Evolutionary conservation across 2,113 vertebrate species (phyloP), one percentile per base, ranked within the genome.

Genomic region (Heliornis fulica): DNA sequence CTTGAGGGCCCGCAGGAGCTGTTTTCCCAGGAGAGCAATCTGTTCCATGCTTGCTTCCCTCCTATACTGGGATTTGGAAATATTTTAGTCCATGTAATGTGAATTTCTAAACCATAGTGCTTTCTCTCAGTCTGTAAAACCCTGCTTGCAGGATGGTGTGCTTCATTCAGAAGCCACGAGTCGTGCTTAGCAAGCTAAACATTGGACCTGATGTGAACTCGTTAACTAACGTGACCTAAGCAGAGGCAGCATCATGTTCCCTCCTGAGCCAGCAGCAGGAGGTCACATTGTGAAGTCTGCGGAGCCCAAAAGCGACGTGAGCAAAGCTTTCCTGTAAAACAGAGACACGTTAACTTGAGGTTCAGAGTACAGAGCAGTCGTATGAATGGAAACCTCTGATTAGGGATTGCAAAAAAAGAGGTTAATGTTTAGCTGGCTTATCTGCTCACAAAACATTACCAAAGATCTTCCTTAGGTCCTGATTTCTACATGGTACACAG

Each of bases 361-460:
- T 96, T 91, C 97, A 98, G 93, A 96, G 97, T 97, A 91, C 97
- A 96, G n/a, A 83, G 79, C 32, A 89, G 64, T 41, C 9, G 1
- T 77, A 91, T 97, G 97, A 97, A 97, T 95, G 94, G 97, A 97
- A 96, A 93, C 19, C 87, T 91, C 91, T 94, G 97, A 97, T 94
- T 96, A 97, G 50, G 32, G 50, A 95, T 96, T 96, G 87, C 91
- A 95, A 83, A 89, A 87, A 87, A 66, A 17, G 43, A 41, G 31
- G 93, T 97, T 98, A 97, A 98, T 96, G 29, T 97, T 97, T 97
- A 97, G 59, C 90, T 0, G 0, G 38, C 61, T 96, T 97, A 96
- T 97, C 92, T 89, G 82, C 88, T 96, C 86, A 96, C 61, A 90
- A 97, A 97, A 96, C 63, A 96, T 95, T 96, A 87, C 91, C 75